Evolutionary conservation across 1,140 invertebrate genomes (phyloP).

Genomic region (Olivierus martensii): DNA sequence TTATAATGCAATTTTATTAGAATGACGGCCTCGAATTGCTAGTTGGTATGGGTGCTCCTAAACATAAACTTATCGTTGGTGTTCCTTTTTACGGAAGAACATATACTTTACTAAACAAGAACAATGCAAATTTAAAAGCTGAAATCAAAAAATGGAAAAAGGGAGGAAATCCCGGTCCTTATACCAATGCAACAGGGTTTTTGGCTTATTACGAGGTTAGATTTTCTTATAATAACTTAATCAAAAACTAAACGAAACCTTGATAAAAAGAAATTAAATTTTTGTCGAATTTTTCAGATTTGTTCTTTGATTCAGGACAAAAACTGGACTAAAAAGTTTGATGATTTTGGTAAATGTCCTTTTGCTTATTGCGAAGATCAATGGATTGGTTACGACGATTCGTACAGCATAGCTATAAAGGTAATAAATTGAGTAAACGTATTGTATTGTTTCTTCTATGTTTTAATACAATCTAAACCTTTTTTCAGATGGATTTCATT

Average conservation of each 20-base stretch:
- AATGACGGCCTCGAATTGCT: slow-evolving; percentile 69
- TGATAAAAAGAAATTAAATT: too few relatives aligned
- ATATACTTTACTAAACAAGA: too few relatives aligned
- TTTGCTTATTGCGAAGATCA: too few relatives aligned
- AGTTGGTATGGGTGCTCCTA: too few relatives aligned
- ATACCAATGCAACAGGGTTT: too few relatives aligned
- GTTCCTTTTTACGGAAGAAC: too few relatives aligned
- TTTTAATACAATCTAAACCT: slow-evolving; percentile 6
- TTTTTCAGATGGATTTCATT: slow-evolving; percentile 25
- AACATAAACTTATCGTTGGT: too few relatives aligned
- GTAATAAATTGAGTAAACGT: neutral
- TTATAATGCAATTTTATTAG: slow-evolving; percentile 34
- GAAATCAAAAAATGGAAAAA: too few relatives aligned
- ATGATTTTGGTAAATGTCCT: slow-evolving; percentile 61
- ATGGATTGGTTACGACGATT: slow-evolving; percentile 85
- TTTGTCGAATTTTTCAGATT: slow-evolving; percentile 48
- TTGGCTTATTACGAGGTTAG: too few relatives aligned
- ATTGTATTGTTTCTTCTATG: neutral
- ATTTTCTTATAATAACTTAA: neutral
- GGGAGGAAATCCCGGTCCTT: too few relatives aligned
- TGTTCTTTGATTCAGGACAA: slow-evolving; percentile 51
- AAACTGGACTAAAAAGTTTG: slow-evolving; percentile 68
- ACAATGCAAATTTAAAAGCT: too few relatives aligned
- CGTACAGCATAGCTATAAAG: slow-evolving; percentile 53
- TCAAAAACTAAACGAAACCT: too few relatives aligned